Evolutionary conservation across 1,140 invertebrate species (phyloP).

Genomic region (Pseudachorutes palmiensis): DNA sequence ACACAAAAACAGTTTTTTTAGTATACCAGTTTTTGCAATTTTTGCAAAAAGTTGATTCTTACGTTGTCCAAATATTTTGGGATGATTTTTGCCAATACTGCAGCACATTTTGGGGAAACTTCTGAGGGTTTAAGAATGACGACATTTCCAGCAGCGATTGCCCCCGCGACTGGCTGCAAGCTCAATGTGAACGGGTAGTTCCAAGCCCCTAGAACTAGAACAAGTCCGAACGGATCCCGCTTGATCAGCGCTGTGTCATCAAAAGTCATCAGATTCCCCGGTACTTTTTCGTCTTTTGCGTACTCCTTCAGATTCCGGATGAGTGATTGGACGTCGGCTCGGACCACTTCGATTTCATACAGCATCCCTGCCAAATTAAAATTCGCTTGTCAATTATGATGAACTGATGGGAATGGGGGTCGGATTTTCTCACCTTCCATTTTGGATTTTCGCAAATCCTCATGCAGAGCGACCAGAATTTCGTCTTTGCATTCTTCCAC

Average conservation of each 20-base stretch:
- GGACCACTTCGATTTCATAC: constrained; percentile 23
- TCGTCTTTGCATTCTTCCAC: not conserved
- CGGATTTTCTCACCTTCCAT: not conserved
- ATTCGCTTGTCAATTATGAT: no score
- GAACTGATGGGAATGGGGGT: no score
- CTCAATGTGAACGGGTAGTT: constrained; percentile 91
- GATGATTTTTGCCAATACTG: constrained; percentile 65
- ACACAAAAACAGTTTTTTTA: constrained; percentile 12
- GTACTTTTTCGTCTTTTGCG: constrained; percentile 19
- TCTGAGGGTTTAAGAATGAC: constrained; percentile 93
- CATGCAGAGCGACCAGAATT: not conserved
- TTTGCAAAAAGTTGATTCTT: constrained; percentile 4
- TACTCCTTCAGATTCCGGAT: constrained; percentile 25
- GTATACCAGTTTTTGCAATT: not conserved
- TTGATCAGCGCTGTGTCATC: constrained; percentile 14
- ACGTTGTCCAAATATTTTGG: constrained; percentile 80
- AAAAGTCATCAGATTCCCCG: constrained; percentile 22
- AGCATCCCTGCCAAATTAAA: no score
- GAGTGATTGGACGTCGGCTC: constrained; percentile 12
- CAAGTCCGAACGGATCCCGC: constrained; percentile 39
- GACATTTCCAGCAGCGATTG: constrained; percentile 91
- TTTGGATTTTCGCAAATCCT: not conserved
- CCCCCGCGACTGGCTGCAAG: constrained; percentile 58
- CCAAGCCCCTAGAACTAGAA: constrained; percentile 54
- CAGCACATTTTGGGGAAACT: constrained; percentile 62